Conservation (phyloP, 2,888 invertebrate genomes). For the Caenorhabditis sulstoni region DNA sequence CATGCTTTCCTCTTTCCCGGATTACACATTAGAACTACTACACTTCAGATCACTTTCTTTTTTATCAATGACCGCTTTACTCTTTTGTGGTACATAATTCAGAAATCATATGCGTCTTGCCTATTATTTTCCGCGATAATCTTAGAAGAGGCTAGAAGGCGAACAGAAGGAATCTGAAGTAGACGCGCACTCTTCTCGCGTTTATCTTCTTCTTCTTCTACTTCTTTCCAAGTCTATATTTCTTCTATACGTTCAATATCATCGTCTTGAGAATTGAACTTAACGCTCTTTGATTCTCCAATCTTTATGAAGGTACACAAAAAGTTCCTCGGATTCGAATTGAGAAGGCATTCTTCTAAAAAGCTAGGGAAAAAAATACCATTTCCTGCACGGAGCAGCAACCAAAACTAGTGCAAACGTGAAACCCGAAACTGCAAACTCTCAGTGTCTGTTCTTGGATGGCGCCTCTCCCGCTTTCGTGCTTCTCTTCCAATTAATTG, state of each 20-base stretch:
- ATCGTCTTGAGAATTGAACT: background rate
- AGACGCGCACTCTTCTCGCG: constrained; percentile 22
- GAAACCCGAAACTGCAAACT: constrained; percentile 54
- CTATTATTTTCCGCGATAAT: background rate
- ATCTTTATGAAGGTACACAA: no score
- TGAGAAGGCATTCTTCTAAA: background rate
- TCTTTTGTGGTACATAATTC: background rate
- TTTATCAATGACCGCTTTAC: no score
- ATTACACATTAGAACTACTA: constrained; percentile 28
- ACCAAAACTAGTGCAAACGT: constrained; percentile 25
- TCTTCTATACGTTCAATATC: constrained; percentile 5
- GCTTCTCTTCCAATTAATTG: constrained; percentile 48
- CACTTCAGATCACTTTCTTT: constrained; percentile 3
- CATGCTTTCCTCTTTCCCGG: constrained; percentile 8
- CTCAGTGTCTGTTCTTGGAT: constrained; percentile 11
- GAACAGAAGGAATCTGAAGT: constrained; percentile 42
- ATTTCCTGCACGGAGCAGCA: constrained; percentile 35
- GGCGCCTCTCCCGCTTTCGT: background rate
- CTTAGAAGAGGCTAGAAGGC: constrained; percentile 2
- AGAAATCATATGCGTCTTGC: constrained; percentile 12
- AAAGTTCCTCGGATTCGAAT: background rate
- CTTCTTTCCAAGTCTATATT: constrained; percentile 3
- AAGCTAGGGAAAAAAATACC: constrained; percentile 21
- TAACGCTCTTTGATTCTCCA: no score
- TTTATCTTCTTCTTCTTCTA: no score